phyloP scores from a whole-genome alignment of 2,888 invertebrate species.

The Athalia circularis region DNA sequence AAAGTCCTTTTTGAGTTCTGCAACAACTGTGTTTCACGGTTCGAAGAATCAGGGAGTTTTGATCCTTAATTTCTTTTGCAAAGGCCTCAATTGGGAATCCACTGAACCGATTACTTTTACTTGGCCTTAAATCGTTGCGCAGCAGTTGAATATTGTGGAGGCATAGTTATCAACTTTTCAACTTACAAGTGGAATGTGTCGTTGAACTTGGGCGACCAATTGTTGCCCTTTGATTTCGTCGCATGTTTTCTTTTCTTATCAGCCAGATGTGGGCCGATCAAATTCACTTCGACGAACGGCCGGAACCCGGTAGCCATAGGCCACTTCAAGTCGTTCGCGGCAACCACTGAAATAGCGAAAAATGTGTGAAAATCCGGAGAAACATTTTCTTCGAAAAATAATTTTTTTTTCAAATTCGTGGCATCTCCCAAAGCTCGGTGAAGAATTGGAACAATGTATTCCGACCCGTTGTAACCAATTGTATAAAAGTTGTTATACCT shows the following conservation, averaged over 20 bases:
- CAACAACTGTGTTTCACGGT: no score
- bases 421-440: background rate
- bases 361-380: background rate
- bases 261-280: constrained; percentile 97
- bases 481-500: no score
- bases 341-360: constrained; percentile 84
- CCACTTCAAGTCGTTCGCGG: constrained; percentile 99
- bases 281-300: constrained; percentile 98
- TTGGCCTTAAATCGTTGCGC: no score
- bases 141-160: no score
- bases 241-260: constrained; percentile 98
- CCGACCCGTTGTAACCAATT: background rate
- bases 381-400: background rate
- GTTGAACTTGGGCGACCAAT: constrained; percentile 99
- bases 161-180: constrained; percentile 25
- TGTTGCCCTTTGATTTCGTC: constrained; percentile 98
- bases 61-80: no score
- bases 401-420: background rate
- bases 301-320: constrained; percentile 97
- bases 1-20: no score
- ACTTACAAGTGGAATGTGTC: constrained; percentile 99
- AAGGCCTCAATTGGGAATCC: no score
- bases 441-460: background rate
- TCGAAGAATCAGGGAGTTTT: no score
- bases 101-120: no score